Evolutionary conservation across 2,113 vertebrate genomes (phyloP).

Genomic region (Acrocephalus arundinaceus): DNA sequence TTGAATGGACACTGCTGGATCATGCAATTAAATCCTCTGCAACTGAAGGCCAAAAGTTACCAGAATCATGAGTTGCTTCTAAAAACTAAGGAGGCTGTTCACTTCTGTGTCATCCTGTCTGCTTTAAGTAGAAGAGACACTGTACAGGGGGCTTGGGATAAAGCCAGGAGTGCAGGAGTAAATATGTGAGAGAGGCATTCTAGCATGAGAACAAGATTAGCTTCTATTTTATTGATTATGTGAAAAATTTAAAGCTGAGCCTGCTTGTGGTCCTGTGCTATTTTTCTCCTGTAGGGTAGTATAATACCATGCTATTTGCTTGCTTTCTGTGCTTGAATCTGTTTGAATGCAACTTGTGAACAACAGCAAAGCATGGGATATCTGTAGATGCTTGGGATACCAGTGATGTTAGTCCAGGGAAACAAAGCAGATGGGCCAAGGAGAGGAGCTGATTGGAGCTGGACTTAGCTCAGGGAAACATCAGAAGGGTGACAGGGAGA

Average conservation of each 20-base stretch:
- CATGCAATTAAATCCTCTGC: neutral
- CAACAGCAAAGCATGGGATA: neutral
- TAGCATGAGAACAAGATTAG: neutral
- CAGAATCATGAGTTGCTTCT: neutral
- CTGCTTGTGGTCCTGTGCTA: neutral
- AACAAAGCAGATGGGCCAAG: neutral
- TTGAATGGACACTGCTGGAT: neutral
- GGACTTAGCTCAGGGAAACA: neutral
- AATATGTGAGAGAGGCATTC: neutral
- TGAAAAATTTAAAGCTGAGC: neutral
- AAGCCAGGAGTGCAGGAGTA: neutral
- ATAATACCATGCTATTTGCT: neutral
- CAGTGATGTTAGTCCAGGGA: neutral
- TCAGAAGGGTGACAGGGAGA: neutral
- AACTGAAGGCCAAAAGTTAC: neutral
- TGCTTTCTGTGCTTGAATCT: neutral
- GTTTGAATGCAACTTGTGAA: neutral
- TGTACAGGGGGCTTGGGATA: neutral
- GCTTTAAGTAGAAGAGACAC: neutral
- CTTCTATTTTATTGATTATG: neutral
- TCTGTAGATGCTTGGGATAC: neutral
- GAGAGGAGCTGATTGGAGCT: neutral
- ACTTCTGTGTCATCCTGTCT: neutral
- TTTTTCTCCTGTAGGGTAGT: neutral
- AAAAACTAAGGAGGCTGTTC: neutral